These are phyloP conservation scores for Psettodes erumei DNA, from an alignment of 2,113 vertebrate species.

Conservation along the genomic window DNA sequence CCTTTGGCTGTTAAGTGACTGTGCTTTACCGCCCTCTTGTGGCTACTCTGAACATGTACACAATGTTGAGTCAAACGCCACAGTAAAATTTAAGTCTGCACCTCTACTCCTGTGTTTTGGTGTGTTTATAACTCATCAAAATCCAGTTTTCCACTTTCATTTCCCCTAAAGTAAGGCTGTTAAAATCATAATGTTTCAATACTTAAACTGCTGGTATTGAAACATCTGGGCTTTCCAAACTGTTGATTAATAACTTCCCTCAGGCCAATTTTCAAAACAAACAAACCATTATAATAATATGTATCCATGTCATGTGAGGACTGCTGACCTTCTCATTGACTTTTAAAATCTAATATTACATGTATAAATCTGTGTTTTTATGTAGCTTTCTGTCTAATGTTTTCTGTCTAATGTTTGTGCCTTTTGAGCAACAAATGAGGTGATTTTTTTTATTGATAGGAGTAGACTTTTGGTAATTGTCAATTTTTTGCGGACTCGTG, in stretches of 20 bases:
- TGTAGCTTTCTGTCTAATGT: neutral
- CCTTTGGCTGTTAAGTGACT: neutral
- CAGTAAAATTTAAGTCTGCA: neutral
- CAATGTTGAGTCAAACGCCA: neutral
- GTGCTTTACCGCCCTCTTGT: constrained; percentile 64
- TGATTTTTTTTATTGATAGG: neutral
- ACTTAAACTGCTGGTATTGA: neutral
- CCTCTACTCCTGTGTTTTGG: neutral
- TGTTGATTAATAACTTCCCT: too few relatives aligned
- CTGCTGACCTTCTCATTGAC: too few relatives aligned
- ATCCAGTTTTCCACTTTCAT: neutral
- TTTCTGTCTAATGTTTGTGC: too few relatives aligned
- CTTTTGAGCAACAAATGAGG: neutral
- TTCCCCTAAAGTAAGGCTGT: neutral
- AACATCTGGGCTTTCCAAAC: neutral
- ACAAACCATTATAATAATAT: neutral
- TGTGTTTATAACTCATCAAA: neutral
- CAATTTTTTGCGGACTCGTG: neutral
- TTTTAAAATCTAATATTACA: too few relatives aligned
- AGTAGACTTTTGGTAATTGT: neutral
- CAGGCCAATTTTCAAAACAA: too few relatives aligned
- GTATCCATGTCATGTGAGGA: neutral
- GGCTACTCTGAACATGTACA: constrained; percentile 30
- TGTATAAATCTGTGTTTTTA: too few relatives aligned
- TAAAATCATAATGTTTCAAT: neutral